Base-by-base conservation (phyloP, 2,888 invertebrate genomes). In the Parnassius mnemosyne region DNA sequence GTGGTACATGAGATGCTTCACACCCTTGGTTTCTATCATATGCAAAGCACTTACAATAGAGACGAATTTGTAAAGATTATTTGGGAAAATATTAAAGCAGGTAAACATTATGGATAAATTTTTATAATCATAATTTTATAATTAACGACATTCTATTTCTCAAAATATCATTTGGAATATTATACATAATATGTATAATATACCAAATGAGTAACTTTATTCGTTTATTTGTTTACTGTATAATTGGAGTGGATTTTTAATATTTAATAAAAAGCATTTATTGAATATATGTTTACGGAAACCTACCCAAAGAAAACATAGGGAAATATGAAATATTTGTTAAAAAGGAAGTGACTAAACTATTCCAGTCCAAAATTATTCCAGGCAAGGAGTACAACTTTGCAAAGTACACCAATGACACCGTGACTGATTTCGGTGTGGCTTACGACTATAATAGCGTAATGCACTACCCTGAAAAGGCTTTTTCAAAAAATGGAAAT, bases 1-100 rank as follows among this genome's bases (percentile, higher is more conserved):
- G 92, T 95, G 3, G 92, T 95, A 9, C 96, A 97, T 76, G 97
- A 97, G 80, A 90, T 97, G 78, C 90, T 97, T 72, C 97, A 97
- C 75, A 94, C 95, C 0, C 80, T 96, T 1, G 97, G 97, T 0
- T 96, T 97, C 81, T 95, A 95, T 79, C 97, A 97, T 76, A 96
- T 96, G 85, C 97, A 97, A 77, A 95, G 95, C 74, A 93, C 96
- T 25, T 93, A 94, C 13, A 94, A 96, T 80, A 92, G 97, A 67
- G 96, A 97, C 75, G 92, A 95, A 1, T 96, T 92, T 78, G 94
- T 97, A 1, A 92, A 92, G 68, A 95, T 97, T 68, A 82, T 94
- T 57, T 95, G 95, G 94, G 93, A 95, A 52, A 96, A 96, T 75
- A 95, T 96, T 54, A 81, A 84, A 69, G 72, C 84, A 69, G 94